Evolutionary conservation across 1,140 invertebrate genomes (phyloP).

Genomic region (Drosophila chauvacae): DNA sequence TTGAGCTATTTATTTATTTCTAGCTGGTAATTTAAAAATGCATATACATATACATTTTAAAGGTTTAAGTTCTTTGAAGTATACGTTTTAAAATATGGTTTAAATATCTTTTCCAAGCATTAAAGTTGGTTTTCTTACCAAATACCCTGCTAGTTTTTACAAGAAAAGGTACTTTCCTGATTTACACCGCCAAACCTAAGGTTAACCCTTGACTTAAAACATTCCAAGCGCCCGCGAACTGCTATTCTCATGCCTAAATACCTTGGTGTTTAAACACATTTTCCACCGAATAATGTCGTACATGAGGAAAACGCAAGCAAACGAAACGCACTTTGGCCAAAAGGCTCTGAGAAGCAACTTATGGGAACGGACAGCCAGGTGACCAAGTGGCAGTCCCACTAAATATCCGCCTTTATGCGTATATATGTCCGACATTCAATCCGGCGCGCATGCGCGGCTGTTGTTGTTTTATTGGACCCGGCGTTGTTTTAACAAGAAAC

Average conservation of each 20-base stretch:
- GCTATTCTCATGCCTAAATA: not conserved
- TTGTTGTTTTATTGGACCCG: slow-evolving; percentile 73
- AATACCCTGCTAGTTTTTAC: not conserved
- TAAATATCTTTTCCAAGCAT: not conserved
- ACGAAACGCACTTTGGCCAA: slow-evolving; percentile 54
- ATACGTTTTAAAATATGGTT: too few relatives aligned
- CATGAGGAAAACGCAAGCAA: slow-evolving; percentile 38
- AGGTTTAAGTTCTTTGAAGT: not conserved
- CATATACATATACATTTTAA: too few relatives aligned
- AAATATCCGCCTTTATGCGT: slow-evolving; percentile 15
- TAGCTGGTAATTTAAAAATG: too few relatives aligned
- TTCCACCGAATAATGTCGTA: slow-evolving; percentile 24
- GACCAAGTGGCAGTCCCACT: slow-evolving; percentile 36
- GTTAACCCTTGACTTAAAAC: not conserved
- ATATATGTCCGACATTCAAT: slow-evolving; percentile 39
- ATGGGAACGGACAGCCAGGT: slow-evolving; percentile 62
- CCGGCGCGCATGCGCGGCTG: slow-evolving; percentile 65
- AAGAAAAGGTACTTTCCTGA: not conserved
- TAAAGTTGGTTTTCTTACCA: not conserved
- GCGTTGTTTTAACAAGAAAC: slow-evolving; percentile 80
- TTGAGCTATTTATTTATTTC: too few relatives aligned
- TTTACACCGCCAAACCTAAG: not conserved
- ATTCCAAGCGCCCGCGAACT: not conserved
- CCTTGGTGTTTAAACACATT: slow-evolving; percentile 3
- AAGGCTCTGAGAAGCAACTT: slow-evolving; percentile 60